A percentile compares a stretch with the other conserved stretches of the same genome.
Conservation (phyloP, 2,888 invertebrate species). For the Oxyteleia sp. region DNA sequence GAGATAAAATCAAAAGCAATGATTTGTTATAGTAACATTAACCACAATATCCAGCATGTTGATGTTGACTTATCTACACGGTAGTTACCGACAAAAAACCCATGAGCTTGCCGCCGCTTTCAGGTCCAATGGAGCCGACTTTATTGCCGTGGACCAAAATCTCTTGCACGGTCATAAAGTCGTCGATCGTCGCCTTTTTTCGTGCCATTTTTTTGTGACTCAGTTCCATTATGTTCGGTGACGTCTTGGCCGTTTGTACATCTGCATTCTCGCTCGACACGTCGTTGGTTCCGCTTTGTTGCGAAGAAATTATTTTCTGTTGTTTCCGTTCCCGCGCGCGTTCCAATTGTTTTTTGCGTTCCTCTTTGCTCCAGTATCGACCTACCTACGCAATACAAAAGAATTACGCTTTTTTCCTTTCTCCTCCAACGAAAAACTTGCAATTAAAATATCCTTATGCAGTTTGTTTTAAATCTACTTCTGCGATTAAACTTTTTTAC, state of each 20-base stretch:
- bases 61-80: constrained; percentile 85
- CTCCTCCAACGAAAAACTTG: constrained; percentile 10
- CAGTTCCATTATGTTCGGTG: constrained; percentile 86
- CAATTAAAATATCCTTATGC: constrained; percentile 59
- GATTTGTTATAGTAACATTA: constrained; percentile 44
- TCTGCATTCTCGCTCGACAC: constrained; percentile 81
- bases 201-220: constrained; percentile 88
- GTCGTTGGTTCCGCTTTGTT: constrained; percentile 80
- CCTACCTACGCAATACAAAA: constrained; percentile 88
- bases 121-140: constrained; percentile 84
- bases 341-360: constrained; percentile 92
- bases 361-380: constrained; percentile 93
- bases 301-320: constrained; percentile 83
- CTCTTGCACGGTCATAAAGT: constrained; percentile 89
- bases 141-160: constrained; percentile 89
- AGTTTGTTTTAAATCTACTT: constrained; percentile 27
- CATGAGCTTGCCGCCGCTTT: constrained; percentile 88
- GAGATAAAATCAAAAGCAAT: constrained; percentile 20
- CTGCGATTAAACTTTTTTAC: constrained; percentile 17
- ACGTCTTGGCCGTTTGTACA: constrained; percentile 86
- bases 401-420: constrained; percentile 54
- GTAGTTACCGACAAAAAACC: constrained; percentile 89
- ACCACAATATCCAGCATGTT: constrained; percentile 22
- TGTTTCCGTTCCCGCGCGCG: constrained; percentile 90
- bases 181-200: constrained; percentile 87